Base-by-base conservation (phyloP, 2,797 vertebrate species). In the Sebastes variabilis region DNA sequence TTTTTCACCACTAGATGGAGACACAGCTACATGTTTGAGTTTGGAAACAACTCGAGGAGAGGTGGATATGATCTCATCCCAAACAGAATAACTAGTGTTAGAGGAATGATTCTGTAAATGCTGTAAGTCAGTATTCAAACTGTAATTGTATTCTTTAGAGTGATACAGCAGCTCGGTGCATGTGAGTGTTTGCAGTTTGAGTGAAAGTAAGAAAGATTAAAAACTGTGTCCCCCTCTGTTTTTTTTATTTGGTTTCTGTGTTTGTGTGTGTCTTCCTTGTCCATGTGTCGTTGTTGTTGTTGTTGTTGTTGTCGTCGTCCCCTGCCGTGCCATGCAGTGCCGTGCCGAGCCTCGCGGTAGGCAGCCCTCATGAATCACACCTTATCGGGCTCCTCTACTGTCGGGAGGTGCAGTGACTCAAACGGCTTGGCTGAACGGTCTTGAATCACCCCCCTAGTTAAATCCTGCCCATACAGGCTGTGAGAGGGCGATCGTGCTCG, bases 1-100 rank as follows among this genome's bases (percentile, higher is more conserved):
- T 25, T 8, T 61, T 2, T 77, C 10, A 65, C 93, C 94, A 93
- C 88, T 86, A 94, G 94, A 89, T 93, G 93, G 93, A 81, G 91
- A 87, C 88, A 87, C 36, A 58, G 80, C 32, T 75, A 20, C 71
- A 72, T 74, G 54, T 75, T 70, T 74, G 24, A 78, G 58, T 46
- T 75, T 54, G 29, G 64, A 25, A 24, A 27, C 38, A 27, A 8
- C 42, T 46, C 66, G 34, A 66, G 34, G 38, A 66, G 66, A 77
- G 16, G 52, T 25, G 55, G 27, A 61, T 2, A 75, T 75, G 84
- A 89, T 59, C 36, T 78, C 49, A 83, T 76, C 65, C 60, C 59
- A 20, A 65, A 75, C 27, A 67, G n/a, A 38, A 5, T 18, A 68
- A 77, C 74, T 58, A 29, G 60, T 11, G 12, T 65, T 18, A n/a